Percentiles rank a stretch among this genome's conserved stretches.
Evolutionary conservation across 2,113 vertebrate species (phyloP).

Genomic region (Labeo catla): DNA sequence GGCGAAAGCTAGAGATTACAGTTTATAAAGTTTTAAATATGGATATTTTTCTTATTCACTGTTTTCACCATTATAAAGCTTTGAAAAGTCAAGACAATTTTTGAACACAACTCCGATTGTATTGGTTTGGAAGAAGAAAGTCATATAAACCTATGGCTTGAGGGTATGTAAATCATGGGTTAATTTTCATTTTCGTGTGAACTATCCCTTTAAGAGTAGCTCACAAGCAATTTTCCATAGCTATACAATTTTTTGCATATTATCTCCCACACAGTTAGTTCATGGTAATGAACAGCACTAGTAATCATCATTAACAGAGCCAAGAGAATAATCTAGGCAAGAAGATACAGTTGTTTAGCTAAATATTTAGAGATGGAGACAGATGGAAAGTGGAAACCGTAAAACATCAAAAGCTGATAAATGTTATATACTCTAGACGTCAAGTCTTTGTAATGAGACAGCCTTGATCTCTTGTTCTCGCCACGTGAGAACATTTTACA

Average conservation of each 20-base stretch:
- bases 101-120: too few species aligned
- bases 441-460: slow-evolving; percentile 25
- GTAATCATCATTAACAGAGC: slow-evolving; percentile 63
- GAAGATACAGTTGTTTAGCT: slow-evolving; percentile 51
- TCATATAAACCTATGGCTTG: too few species aligned
- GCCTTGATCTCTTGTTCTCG: slow-evolving; percentile 23
- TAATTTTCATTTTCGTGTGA: too few species aligned
- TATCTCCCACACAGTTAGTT: slow-evolving; percentile 48
- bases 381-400: background rate
- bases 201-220: background rate
- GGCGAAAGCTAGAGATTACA: too few species aligned
- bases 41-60: too few species aligned
- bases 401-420: slow-evolving; percentile 27
- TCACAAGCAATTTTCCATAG: slow-evolving; percentile 14
- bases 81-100: too few species aligned
- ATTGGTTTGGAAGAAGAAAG: too few species aligned
- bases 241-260: background rate
- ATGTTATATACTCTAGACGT: background rate
- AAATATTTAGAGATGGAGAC: slow-evolving; percentile 36
- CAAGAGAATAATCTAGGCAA: slow-evolving; percentile 58
- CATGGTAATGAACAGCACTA: slow-evolving; percentile 61
- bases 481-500: slow-evolving; percentile 32
- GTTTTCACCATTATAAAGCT: too few species aligned
- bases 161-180: too few species aligned
- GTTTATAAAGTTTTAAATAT: too few species aligned